Conservation (phyloP, 1,140 invertebrate species). For the Parapsyche elsis region DNA sequence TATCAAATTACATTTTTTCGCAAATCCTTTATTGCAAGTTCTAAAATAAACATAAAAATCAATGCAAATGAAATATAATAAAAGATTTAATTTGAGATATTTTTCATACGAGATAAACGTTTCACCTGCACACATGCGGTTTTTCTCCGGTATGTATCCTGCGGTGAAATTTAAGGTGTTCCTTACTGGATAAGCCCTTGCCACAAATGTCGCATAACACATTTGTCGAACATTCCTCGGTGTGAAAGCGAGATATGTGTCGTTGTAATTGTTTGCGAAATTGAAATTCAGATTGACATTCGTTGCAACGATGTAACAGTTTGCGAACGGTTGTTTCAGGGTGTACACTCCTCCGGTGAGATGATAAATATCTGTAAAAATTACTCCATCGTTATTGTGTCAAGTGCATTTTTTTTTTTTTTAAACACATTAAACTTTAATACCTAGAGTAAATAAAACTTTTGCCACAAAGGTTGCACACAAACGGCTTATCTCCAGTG, state of each 20-base stretch:
- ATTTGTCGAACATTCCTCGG: constrained; percentile 66
- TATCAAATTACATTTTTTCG: constrained; percentile 72
- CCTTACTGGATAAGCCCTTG: constrained; percentile 78
- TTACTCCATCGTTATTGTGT: background rate
- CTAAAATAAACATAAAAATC: constrained; percentile 64
- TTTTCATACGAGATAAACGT: background rate
- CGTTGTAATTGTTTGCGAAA: constrained; percentile 69
- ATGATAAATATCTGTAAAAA: constrained; percentile 59
- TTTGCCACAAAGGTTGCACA: constrained; percentile 64
- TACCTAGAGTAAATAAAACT: constrained; percentile 64
- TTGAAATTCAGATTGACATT: constrained; percentile 64
- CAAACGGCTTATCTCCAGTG: constrained; percentile 60
- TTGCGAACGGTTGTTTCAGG: constrained; percentile 61
- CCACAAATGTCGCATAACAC: constrained; percentile 79
- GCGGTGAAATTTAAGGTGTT: constrained; percentile 77
- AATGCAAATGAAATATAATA: background rate
- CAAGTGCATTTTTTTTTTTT: background rate
- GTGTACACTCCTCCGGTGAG: constrained; percentile 62
- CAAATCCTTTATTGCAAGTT: constrained; percentile 73
- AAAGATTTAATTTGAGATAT: background rate
- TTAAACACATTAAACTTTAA: constrained; percentile 8
- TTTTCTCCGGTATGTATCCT: constrained; percentile 80
- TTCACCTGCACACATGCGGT: constrained; percentile 73
- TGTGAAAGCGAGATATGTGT: constrained; percentile 70
- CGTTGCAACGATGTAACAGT: constrained; percentile 62